Evolutionary conservation across 2,888 invertebrate species (phyloP).

Genomic region (Cerastis leucographa): DNA sequence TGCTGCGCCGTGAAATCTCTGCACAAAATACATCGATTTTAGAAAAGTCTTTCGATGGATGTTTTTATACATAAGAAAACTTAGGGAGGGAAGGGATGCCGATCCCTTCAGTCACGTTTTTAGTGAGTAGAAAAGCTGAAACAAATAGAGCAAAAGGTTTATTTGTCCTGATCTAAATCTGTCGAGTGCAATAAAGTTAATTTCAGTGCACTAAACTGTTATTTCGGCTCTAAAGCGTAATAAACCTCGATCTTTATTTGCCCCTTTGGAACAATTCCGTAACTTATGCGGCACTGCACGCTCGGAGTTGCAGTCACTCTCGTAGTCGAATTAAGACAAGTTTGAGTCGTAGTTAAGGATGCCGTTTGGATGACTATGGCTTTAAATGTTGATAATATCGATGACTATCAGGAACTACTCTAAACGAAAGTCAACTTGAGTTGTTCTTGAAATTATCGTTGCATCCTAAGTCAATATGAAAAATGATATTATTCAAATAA

Average conservation of each 20-base stretch:
- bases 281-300: conserved; percentile 25
- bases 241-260: conserved; percentile 40
- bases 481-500: neutral
- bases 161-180: conserved; percentile 9
- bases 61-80: neutral
- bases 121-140: neutral
- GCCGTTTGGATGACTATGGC: neutral
- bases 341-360: conserved; percentile 7
- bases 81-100: too few species aligned
- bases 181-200: conserved; percentile 22
- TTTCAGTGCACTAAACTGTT: conserved; percentile 23
- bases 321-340: conserved; percentile 35
- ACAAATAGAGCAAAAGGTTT: neutral
- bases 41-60: neutral
- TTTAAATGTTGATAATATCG: neutral
- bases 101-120: neutral
- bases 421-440: neutral
- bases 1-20: neutral
- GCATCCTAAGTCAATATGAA: neutral
- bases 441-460: neutral
- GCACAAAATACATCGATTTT: neutral
- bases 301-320: conserved; percentile 9
- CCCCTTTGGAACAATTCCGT: conserved; percentile 28
- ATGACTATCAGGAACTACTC: neutral
- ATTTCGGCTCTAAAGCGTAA: conserved; percentile 27